Percentiles rank a stretch among this genome's conserved stretches.
Conservation (phyloP, 2,797 vertebrate species). For the Huso huso region DNA sequence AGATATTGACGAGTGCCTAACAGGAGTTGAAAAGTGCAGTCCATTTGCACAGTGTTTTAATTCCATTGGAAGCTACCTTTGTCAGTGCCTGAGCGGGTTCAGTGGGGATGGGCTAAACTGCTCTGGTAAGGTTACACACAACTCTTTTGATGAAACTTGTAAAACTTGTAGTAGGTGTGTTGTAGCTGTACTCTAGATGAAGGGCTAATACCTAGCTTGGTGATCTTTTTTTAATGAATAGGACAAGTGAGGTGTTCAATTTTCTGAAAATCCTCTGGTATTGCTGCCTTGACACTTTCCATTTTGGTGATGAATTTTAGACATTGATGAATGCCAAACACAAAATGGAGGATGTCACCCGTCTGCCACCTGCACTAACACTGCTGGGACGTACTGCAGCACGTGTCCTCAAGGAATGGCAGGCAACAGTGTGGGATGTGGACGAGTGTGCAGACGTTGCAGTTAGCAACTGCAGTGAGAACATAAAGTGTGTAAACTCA, state of each 20-base stretch:
- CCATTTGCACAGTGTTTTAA: slow-evolving; percentile 60
- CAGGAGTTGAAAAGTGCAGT: slow-evolving; percentile 50
- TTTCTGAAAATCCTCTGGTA: slow-evolving; percentile 24
- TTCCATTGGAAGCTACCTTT: slow-evolving; percentile 55
- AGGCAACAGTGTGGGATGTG: slow-evolving; percentile 62
- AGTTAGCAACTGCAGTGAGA: slow-evolving; percentile 53
- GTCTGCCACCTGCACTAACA: slow-evolving; percentile 60
- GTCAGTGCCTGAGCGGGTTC: slow-evolving; percentile 64
- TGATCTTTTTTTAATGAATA: too few relatives aligned
- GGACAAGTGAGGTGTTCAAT: too few relatives aligned
- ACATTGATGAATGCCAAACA: slow-evolving; percentile 75
- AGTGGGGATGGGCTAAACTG: slow-evolving; percentile 65
- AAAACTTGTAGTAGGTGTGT: not conserved
- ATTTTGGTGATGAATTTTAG: slow-evolving; percentile 79
- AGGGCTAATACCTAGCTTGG: too few relatives aligned
- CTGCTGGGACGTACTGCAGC: slow-evolving; percentile 57
- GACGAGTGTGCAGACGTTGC: slow-evolving; percentile 59
- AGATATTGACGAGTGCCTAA: slow-evolving; percentile 69
- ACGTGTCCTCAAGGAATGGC: slow-evolving; percentile 55
- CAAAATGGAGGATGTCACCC: slow-evolving; percentile 69
- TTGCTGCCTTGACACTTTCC: slow-evolving; percentile 64
- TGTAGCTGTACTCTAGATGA: slow-evolving; percentile 10
- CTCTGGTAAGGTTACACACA: slow-evolving; percentile 50
- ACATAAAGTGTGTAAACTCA: slow-evolving; percentile 58
- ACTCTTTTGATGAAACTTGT: too few relatives aligned